Evolutionary conservation across 2,888 invertebrate species (phyloP).

Genomic region (Pyrochroa serraticornis): DNA sequence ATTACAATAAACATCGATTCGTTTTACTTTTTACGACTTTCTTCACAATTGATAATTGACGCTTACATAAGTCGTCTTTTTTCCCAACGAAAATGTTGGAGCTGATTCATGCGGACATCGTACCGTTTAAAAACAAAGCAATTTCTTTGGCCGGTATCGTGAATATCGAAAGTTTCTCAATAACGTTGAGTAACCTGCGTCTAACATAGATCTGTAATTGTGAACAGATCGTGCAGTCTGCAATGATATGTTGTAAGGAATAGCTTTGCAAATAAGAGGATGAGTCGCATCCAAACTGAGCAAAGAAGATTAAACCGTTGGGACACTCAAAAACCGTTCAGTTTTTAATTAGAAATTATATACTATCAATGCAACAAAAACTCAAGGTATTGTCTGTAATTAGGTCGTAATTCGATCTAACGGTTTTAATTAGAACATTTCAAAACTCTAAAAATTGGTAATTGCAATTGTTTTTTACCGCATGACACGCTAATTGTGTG

Average conservation of each 20-base stretch:
- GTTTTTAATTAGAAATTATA: slow-evolving; percentile 12
- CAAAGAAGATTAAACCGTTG: background rate
- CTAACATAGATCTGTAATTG: slow-evolving; percentile 36
- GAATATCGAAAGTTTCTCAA: slow-evolving; percentile 41
- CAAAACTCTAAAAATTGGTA: slow-evolving; percentile 13
- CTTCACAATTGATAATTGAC: background rate
- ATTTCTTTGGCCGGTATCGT: slow-evolving; percentile 35
- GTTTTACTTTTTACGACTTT: slow-evolving; percentile 14
- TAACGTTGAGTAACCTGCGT: slow-evolving; percentile 34
- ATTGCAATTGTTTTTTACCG: slow-evolving; percentile 29
- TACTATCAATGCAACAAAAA: background rate
- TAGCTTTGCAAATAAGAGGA: slow-evolving; percentile 13
- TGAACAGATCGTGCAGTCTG: slow-evolving; percentile 30
- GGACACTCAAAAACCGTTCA: background rate
- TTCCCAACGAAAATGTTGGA: background rate
- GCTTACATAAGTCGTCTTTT: slow-evolving; percentile 16
- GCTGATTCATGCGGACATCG: slow-evolving; percentile 7
- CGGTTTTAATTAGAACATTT: slow-evolving; percentile 17
- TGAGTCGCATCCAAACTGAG: background rate
- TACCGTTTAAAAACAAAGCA: slow-evolving; percentile 22
- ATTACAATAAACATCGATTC: slow-evolving; percentile 4
- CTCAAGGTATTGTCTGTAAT: slow-evolving; percentile 9
- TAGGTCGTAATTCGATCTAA: slow-evolving; percentile 7
- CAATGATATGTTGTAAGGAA: slow-evolving; percentile 29
- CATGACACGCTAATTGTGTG: slow-evolving; percentile 34